Evolutionary conservation across 2,888 invertebrate genomes (phyloP).

Genomic region (Agrilus mali): DNA sequence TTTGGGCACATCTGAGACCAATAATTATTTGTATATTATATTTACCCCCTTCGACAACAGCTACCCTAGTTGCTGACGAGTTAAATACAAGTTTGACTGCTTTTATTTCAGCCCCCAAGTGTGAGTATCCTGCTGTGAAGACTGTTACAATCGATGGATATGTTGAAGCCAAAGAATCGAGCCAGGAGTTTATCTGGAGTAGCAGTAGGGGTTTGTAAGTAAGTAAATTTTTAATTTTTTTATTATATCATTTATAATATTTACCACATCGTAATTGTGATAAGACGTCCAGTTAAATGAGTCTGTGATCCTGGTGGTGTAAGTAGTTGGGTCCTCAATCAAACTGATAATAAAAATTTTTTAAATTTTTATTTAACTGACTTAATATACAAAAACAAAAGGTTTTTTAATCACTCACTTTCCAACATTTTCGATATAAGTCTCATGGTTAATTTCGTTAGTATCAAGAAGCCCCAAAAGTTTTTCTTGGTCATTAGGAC

Average conservation of each 20-base stretch:
- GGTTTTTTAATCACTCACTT: slow-evolving; percentile 9
- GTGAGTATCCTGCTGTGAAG: slow-evolving; percentile 43
- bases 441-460: slow-evolving; percentile 29
- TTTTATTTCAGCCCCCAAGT: slow-evolving; percentile 45
- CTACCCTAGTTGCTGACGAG: slow-evolving; percentile 25
- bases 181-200: slow-evolving; percentile 43
- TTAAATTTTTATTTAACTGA: too few relatives aligned
- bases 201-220: too few relatives aligned
- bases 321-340: too few relatives aligned
- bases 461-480: slow-evolving; percentile 34
- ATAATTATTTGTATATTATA: too few relatives aligned
- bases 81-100: slow-evolving; percentile 39
- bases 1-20: too few relatives aligned
- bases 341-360: too few relatives aligned
- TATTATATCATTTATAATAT: slow-evolving; percentile 1
- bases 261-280: slow-evolving; percentile 39
- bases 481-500: slow-evolving; percentile 35
- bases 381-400: too few relatives aligned
- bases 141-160: slow-evolving; percentile 39
- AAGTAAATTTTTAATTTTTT: background rate
- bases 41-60: slow-evolving; percentile 11
- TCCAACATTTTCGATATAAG: slow-evolving; percentile 48
- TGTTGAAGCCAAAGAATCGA: slow-evolving; percentile 35
- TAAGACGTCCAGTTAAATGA: slow-evolving; percentile 47
- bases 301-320: too few relatives aligned